A percentile compares a stretch with the other conserved stretches of the same genome.
Conservation (phyloP, 2,888 invertebrate genomes). For the Lysandra bellargus region DNA sequence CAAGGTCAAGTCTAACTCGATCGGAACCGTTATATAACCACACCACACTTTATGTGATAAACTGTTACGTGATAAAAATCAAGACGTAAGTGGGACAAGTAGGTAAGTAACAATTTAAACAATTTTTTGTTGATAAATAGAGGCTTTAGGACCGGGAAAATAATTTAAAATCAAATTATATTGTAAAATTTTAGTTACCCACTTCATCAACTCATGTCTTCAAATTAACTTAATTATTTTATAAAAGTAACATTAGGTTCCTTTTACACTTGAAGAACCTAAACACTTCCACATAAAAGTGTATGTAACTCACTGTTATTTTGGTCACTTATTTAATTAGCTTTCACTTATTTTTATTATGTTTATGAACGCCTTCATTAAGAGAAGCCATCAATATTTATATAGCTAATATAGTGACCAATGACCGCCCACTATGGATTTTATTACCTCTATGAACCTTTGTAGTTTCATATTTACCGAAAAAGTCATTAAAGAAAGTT, state of each 20-base stretch:
- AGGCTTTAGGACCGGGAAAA: too few species aligned
- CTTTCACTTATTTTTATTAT: not conserved
- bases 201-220: too few species aligned
- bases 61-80: slow-evolving; percentile 28
- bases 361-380: not conserved
- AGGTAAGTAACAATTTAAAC: not conserved
- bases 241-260: not conserved
- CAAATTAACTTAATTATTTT: not conserved
- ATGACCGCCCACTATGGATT: not conserved
- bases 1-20: slow-evolving; percentile 65
- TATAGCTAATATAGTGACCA: not conserved
- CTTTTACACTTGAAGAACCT: not conserved
- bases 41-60: slow-evolving; percentile 36
- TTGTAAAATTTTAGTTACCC: too few species aligned
- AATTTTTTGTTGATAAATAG: not conserved
- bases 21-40: slow-evolving; percentile 60
- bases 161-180: too few species aligned
- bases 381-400: not conserved
- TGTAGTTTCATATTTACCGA: not conserved
- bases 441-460: not conserved
- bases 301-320: not conserved
- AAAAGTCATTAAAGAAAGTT: not conserved
- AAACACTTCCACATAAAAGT: not conserved
- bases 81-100: not conserved
- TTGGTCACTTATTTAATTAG: not conserved